Percentiles rank a stretch among this genome's conserved stretches.
Evolutionary conservation across 2,113 vertebrate species (phyloP).

Genomic region (Agelaius tricolor): DNA sequence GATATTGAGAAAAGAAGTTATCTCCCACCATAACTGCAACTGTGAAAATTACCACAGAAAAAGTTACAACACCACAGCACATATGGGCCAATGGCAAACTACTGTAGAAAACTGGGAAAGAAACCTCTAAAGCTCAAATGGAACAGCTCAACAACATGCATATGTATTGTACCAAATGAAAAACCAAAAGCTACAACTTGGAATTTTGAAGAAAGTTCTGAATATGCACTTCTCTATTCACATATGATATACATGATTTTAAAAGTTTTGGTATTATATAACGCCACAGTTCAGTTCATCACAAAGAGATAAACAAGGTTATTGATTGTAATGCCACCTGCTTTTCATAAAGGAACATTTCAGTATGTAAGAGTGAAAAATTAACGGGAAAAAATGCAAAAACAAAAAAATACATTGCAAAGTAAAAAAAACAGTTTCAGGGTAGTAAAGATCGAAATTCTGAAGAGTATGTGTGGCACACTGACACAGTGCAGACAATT

Average conservation of each 20-base stretch:
- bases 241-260: accelerated
- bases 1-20: background rate
- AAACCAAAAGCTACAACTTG: background rate
- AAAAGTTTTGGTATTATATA: conserved; percentile 61
- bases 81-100: background rate
- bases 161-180: background rate
- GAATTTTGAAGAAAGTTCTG: background rate
- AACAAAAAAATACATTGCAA: background rate
- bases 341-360: conserved; percentile 39
- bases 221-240: background rate
- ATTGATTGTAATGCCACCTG: conserved; percentile 50
- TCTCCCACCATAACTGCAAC: background rate
- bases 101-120: background rate
- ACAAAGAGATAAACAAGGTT: background rate
- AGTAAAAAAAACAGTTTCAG: background rate
- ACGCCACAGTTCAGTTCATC: conserved; percentile 18
- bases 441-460: background rate
- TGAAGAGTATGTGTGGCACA: background rate
- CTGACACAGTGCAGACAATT: background rate
- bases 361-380: background rate
- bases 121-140: background rate
- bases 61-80: background rate
- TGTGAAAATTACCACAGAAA: background rate
- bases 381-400: background rate
- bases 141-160: background rate